phyloP scores from a whole-genome alignment of 1,140 invertebrate genomes.

The Stegodyphus dumicola region DNA sequence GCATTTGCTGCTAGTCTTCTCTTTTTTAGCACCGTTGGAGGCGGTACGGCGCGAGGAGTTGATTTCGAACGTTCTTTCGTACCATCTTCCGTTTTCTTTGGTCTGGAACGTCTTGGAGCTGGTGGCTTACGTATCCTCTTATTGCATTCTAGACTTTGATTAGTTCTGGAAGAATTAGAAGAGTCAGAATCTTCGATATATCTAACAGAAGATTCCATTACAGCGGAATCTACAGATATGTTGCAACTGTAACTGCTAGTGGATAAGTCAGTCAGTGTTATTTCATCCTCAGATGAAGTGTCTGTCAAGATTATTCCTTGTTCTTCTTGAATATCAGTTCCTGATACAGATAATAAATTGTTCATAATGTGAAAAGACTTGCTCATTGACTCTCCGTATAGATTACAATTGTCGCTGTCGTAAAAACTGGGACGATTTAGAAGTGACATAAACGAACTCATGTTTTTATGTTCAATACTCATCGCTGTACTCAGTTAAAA shows the following conservation, averaged over 20 bases:
- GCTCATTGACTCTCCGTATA: neutral
- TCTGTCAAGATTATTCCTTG: neutral
- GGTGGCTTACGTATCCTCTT: neutral
- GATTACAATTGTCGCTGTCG: neutral
- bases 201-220: neutral
- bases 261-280: slow-evolving; percentile 46
- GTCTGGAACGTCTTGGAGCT: neutral
- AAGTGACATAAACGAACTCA: slow-evolving; percentile 33
- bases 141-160: slow-evolving; percentile 11
- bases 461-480: neutral
- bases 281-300: slow-evolving; percentile 30
- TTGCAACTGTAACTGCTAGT: neutral
- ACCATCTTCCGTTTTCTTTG: neutral
- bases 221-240: neutral
- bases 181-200: slow-evolving; percentile 33
- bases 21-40: slow-evolving; percentile 76
- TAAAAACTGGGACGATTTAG: neutral
- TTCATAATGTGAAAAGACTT: neutral
- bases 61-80: slow-evolving; percentile 19
- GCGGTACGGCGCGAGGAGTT: slow-evolving; percentile 6
- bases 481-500: too few species aligned
- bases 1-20: slow-evolving; percentile 93
- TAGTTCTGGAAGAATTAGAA: slow-evolving; percentile 24
- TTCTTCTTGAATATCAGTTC: neutral
- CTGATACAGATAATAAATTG: neutral